These are phyloP conservation scores for Deladenus siricidicola DNA, from an alignment of 2,888 invertebrate species.

Conservation along the genomic window DNA sequence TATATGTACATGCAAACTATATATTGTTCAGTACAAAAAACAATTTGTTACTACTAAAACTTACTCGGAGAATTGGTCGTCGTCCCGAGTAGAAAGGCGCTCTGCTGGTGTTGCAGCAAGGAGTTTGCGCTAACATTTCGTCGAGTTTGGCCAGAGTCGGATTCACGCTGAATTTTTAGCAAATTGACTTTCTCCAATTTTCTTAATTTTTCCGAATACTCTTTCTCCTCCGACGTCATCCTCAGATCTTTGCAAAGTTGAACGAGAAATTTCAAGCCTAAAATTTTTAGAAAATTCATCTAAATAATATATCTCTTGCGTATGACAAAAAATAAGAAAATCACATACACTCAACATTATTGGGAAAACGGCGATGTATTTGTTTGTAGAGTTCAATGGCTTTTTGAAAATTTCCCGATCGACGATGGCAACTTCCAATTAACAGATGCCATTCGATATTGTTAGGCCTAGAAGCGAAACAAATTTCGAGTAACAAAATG, in stretches of 20 bases:
- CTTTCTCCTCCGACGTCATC: constrained; percentile 73
- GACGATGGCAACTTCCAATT: constrained; percentile 69
- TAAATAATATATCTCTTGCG: neutral
- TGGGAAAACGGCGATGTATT: constrained; percentile 81
- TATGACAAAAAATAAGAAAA: neutral
- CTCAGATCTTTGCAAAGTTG: constrained; percentile 80
- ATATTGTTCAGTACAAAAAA: neutral
- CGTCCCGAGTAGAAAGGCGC: neutral
- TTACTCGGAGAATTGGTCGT: neutral
- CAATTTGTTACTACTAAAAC: neutral
- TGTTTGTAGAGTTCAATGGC: constrained; percentile 75
- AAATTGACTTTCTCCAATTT: constrained; percentile 29
- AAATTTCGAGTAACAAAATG: neutral
- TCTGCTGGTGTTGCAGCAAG: neutral
- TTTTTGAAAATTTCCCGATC: constrained; percentile 74
- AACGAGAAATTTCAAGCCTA: constrained; percentile 76
- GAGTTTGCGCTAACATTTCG: constrained; percentile 18
- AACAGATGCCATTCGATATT: constrained; percentile 78
- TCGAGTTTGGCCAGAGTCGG: constrained; percentile 46
- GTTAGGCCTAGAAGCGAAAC: constrained; percentile 59
- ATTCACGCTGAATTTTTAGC: constrained; percentile 37
- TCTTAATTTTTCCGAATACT: constrained; percentile 28
- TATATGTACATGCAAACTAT: no score
- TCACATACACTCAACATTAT: constrained; percentile 77
- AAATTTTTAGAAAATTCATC: constrained; percentile 12